Percentiles rank a stretch among this genome's conserved stretches.
Conservation (phyloP, 1,140 invertebrate species). For the Drosophila hydei region DNA sequence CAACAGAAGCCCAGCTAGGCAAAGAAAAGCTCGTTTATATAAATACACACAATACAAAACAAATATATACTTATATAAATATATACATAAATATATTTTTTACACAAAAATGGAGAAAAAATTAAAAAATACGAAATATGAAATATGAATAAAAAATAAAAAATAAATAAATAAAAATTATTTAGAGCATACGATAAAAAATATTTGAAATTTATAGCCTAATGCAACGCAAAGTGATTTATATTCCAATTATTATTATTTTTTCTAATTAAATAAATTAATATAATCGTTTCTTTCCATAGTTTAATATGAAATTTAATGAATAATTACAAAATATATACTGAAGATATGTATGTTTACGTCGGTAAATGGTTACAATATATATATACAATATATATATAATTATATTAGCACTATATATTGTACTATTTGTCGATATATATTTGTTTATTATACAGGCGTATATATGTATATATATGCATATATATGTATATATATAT, state of each 20-base stretch:
- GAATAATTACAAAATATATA: conserved; percentile 42
- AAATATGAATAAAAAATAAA: conserved; percentile 25
- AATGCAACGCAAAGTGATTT: conserved; percentile 78
- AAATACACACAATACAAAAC: conserved; percentile 31
- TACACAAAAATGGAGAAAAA: conserved; percentile 46
- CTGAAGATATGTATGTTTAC: conserved; percentile 63
- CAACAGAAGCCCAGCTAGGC: conserved; percentile 17
- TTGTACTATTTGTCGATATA: conserved; percentile 59
- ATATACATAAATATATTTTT: conserved; percentile 40
- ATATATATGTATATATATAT: conserved; percentile 29
- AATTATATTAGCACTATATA: conserved; percentile 50
- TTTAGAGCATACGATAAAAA: conserved; percentile 47
- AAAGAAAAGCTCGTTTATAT: conserved; percentile 33
- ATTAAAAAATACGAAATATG: conserved; percentile 28
- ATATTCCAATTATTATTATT: conserved; percentile 82
- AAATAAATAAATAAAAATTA: conserved; percentile 46
- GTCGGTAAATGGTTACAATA: conserved; percentile 59
- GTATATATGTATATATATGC: conserved; percentile 32
- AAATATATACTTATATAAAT: conserved; percentile 23
- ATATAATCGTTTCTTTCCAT: conserved; percentile 61
- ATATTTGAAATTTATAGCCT: conserved; percentile 68
- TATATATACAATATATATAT: conserved; percentile 32
- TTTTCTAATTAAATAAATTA: conserved; percentile 79
- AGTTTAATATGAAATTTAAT: conserved; percentile 59
- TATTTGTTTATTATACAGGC: conserved; percentile 56